A percentile compares a stretch with the other conserved stretches of the same genome.
These are phyloP conservation scores for Noctua fimbriata DNA, from an alignment of 2,888 invertebrate genomes.

Conservation along the genomic window DNA sequence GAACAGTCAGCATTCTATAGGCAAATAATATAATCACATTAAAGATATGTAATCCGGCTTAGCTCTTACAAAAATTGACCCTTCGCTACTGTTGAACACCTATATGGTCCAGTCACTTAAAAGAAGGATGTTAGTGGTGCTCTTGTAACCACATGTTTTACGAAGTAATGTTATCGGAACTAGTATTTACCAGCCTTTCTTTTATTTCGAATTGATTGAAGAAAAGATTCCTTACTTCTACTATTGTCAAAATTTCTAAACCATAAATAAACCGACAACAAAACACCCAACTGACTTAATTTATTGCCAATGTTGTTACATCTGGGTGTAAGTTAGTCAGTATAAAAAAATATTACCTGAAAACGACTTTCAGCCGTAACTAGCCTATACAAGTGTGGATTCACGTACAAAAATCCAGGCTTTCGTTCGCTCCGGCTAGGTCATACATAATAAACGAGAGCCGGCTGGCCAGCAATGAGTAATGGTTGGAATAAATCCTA, in stretches of 20 bases:
- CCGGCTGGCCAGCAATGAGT: conserved; percentile 73
- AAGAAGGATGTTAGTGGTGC: too few species aligned
- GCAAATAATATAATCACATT: too few species aligned
- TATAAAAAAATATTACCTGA: conserved; percentile 7
- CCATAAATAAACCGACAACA: not conserved
- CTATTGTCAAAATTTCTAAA: not conserved
- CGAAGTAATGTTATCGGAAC: too few species aligned
- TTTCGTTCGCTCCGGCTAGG: conserved; percentile 55
- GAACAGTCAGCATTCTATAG: too few species aligned
- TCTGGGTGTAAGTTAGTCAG: conserved; percentile 1
- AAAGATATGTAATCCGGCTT: too few species aligned
- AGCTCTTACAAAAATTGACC: too few species aligned
- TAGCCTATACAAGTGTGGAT: conserved; percentile 40
- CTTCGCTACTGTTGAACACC: too few species aligned
- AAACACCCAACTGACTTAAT: not conserved
- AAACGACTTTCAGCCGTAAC: conserved; percentile 2
- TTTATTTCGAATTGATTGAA: not conserved
- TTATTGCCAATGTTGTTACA: not conserved
- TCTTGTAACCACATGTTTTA: too few species aligned
- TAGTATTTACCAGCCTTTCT: not conserved
- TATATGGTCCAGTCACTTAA: too few species aligned
- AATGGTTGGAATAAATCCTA: conserved; percentile 79
- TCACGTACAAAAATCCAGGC: conserved; percentile 55
- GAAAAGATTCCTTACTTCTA: not conserved
- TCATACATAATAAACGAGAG: conserved; percentile 75